Evolutionary conservation across 2,797 vertebrate genomes (phyloP).

Genomic region (Labroides dimidiatus): DNA sequence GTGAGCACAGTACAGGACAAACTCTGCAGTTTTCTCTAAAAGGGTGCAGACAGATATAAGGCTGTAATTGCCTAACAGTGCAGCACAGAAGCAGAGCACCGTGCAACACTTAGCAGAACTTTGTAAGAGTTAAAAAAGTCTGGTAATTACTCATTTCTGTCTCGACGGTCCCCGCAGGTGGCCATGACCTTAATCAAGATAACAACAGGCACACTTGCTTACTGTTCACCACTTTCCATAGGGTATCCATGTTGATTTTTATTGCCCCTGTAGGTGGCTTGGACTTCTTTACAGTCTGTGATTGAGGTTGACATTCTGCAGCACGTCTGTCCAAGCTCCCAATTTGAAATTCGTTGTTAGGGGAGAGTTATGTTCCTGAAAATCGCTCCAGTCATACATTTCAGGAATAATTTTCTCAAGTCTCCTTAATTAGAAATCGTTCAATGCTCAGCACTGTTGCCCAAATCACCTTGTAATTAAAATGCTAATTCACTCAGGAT

Average conservation of each 20-base stretch:
- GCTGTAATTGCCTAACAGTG: conserved; percentile 31
- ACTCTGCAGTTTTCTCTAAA: conserved; percentile 54
- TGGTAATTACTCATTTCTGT: conserved; percentile 43
- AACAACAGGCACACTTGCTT: conserved; percentile 36
- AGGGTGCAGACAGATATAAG: conserved; percentile 25
- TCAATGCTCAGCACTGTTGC: conserved; percentile 70
- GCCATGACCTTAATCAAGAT: conserved; percentile 38
- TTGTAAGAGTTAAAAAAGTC: conserved; percentile 22
- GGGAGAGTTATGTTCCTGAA: conserved; percentile 28
- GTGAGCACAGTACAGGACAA: conserved; percentile 44
- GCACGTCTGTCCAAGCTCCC: conserved; percentile 19
- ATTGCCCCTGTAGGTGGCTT: conserved; percentile 21
- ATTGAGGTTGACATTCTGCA: conserved; percentile 37
- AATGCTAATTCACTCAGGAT: conserved; percentile 74
- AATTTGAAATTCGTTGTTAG: conserved; percentile 48
- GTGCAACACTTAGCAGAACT: conserved; percentile 1
- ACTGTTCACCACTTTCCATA: conserved; percentile 18
- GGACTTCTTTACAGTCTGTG: conserved; percentile 20
- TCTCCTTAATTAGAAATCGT: conserved; percentile 75
- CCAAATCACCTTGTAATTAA: conserved; percentile 76
- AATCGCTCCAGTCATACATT: conserved; percentile 51
- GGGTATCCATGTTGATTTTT: conserved; percentile 20
- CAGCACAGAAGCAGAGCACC: conserved; percentile 19
- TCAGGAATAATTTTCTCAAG: conserved; percentile 66
- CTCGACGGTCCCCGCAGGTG: conserved; percentile 24